Evolutionary conservation across 2,113 vertebrate genomes (phyloP).

Genomic region (Clarias gariepinus): DNA sequence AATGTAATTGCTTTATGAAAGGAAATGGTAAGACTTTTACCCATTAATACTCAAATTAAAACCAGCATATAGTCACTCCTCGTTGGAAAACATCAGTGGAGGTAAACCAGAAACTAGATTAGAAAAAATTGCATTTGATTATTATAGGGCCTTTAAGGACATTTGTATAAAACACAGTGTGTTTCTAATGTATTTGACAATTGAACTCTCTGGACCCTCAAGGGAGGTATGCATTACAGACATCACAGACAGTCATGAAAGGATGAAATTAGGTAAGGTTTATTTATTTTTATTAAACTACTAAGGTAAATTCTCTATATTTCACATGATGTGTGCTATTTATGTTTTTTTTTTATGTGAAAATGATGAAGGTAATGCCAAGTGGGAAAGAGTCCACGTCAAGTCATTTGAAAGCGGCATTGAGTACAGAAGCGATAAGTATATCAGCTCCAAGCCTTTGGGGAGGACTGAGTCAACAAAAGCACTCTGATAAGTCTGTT

Average conservation of each 20-base stretch:
- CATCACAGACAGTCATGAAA: neutral
- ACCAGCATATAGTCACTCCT: conserved; percentile 8
- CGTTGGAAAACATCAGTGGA: conserved; percentile 14
- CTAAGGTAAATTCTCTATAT: neutral
- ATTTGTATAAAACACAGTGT: conserved; percentile 23
- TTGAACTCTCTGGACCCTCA: neutral
- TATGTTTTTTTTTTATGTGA: neutral
- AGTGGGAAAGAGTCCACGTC: neutral
- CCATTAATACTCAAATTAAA: conserved; percentile 19
- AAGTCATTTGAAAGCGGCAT: neutral
- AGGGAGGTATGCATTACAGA: neutral
- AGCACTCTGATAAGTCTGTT: neutral
- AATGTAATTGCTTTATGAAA: conserved; percentile 20
- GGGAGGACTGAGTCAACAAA: neutral
- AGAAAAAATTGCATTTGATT: conserved; percentile 32
- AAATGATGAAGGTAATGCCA: neutral
- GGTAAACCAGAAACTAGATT: neutral
- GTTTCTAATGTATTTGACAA: neutral
- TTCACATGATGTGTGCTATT: neutral
- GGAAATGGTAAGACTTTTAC: conserved; percentile 26
- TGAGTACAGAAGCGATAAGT: neutral
- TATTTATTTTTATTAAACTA: neutral
- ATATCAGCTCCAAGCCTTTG: neutral
- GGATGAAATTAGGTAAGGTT: neutral
- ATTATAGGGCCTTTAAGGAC: conserved; percentile 1